Base-by-base conservation (phyloP, 2,113 vertebrate genomes). In the Peromyscus polionotus region DNA sequence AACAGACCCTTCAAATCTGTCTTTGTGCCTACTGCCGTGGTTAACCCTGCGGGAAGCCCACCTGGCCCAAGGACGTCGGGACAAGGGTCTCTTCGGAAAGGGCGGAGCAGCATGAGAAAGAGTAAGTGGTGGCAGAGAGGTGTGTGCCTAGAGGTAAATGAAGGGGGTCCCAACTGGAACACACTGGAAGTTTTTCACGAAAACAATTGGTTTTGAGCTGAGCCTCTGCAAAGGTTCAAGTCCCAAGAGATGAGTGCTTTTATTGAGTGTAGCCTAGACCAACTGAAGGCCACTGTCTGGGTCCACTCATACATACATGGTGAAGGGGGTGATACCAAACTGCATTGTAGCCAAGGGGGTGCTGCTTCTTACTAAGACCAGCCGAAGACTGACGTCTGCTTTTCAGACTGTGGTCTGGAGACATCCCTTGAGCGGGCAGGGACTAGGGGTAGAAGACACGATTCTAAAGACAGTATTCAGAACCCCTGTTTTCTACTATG, bases 91-190 rank as follows among this genome's bases (percentile, higher is more conserved):
- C 96, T 98, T 88, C 98, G 98, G 39, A 98, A 98, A 19, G 98
- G 98, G 54, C 98, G 98, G 3, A 97, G 95, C 98, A 99, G 98
- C 97, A 24, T 95, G 11, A 98, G 98, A 97, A 99, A 98, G 96
- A 99, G 99, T 99, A 85, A 98, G 99, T 98, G 96, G 83, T 59
- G 45, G 72, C 67, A 63, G 70, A 97, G 85, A 96, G 90, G 96
- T 84, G 70, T 0, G 68, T 91, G 93, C 83, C 54, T 76, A 45
- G 45, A 86, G 45, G 72, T 91, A 48, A 94, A 93, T 5, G 16
- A 5, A 6, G 12, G 57, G 6, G 16, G 3, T 16, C 7, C 42
- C 10, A 20, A 51, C 9, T 12, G 73, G 33, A 33, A 20, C 10
- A 36, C n/a, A 39, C 7, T 2, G 11, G 3, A 28, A 28, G 16